Percentiles rank a stretch among this genome's conserved stretches.
phyloP scores from a whole-genome alignment of 2,888 invertebrate genomes.

The Calephelis perditalis region DNA sequence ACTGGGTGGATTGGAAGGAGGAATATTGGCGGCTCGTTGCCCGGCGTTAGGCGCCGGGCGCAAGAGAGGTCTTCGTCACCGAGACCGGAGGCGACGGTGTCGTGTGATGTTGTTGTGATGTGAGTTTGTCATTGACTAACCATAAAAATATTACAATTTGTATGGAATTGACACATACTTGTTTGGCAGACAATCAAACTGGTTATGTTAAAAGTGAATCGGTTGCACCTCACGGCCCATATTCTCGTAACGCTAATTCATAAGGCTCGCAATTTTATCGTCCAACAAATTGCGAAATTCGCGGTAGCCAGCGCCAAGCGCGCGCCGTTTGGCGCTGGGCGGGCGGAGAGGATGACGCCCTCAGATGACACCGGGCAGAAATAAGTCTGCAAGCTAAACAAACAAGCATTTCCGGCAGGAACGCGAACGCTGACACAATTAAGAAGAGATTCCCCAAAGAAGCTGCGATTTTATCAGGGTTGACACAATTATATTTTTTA shows the following conservation, averaged over 20 bases:
- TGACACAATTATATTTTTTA: not conserved
- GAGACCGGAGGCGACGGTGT: no score
- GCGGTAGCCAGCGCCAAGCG: conserved; percentile 56
- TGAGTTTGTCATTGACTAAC: conserved; percentile 14
- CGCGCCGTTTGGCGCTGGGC: conserved; percentile 31
- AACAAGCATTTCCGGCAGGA: conserved; percentile 68
- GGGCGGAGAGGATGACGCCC: conserved; percentile 62
- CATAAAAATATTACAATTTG: conserved; percentile 14
- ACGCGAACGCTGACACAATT: conserved; percentile 61
- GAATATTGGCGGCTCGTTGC: no score
- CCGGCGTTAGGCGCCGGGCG: no score
- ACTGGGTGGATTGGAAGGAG: no score
- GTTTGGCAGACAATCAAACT: conserved; percentile 30
- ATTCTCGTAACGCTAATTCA: conserved; percentile 42
- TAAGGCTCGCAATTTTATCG: conserved; percentile 35
- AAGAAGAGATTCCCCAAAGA: conserved; percentile 33
- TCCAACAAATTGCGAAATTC: conserved; percentile 53
- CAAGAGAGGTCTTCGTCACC: no score
- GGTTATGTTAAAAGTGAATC: conserved; percentile 25
- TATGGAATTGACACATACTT: conserved; percentile 17
- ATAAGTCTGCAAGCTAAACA: conserved; percentile 74
- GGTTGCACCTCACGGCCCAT: conserved; percentile 23
- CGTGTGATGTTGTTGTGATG: no score
- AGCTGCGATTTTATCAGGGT: conserved; percentile 13
- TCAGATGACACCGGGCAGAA: conserved; percentile 67